Evolutionary conservation across 2,797 vertebrate genomes (phyloP).

Genomic region (Rhyacichthys aspro): DNA sequence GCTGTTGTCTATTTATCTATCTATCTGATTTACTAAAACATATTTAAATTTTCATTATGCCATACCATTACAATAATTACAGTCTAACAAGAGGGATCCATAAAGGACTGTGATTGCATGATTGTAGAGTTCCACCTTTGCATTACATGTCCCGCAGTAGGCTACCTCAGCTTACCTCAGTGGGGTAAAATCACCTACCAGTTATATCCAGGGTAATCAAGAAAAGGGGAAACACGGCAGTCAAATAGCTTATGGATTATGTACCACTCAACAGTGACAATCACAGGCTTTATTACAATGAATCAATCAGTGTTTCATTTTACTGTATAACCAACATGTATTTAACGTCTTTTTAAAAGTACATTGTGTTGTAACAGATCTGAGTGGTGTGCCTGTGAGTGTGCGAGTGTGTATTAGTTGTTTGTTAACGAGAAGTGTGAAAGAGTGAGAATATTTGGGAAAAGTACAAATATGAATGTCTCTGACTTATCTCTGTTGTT

Average conservation of each 20-base stretch:
- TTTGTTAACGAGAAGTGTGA: constrained; percentile 2
- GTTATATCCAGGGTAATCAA: constrained; percentile 54
- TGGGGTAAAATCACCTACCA: constrained; percentile 40
- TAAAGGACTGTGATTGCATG: constrained; percentile 16
- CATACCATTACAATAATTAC: constrained; percentile 10
- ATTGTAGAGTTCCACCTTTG: constrained; percentile 42
- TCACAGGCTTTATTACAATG: constrained; percentile 57
- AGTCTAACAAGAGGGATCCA: constrained; percentile 21
- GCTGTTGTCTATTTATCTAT: constrained; percentile 1
- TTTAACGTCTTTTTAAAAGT: constrained; percentile 32
- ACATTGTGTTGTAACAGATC: constrained; percentile 40
- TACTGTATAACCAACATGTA: constrained; percentile 49
- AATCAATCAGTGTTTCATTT: constrained; percentile 52
- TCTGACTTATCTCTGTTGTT: constrained; percentile 50
- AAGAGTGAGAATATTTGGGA: constrained; percentile 25
- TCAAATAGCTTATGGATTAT: constrained; percentile 70
- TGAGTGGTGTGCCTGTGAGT: constrained; percentile 25
- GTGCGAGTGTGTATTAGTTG: too few relatives aligned
- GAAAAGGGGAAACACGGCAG: constrained; percentile 59
- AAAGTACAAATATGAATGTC: constrained; percentile 70
- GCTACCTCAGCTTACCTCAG: constrained; percentile 54
- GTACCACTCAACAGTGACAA: constrained; percentile 74
- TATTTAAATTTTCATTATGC: constrained; percentile 7
- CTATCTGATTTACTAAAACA: constrained; percentile 6
- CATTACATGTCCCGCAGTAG: constrained; percentile 31